Evolutionary conservation across 2,113 vertebrate genomes (phyloP).

Genomic region (Synodontis membranacea): DNA sequence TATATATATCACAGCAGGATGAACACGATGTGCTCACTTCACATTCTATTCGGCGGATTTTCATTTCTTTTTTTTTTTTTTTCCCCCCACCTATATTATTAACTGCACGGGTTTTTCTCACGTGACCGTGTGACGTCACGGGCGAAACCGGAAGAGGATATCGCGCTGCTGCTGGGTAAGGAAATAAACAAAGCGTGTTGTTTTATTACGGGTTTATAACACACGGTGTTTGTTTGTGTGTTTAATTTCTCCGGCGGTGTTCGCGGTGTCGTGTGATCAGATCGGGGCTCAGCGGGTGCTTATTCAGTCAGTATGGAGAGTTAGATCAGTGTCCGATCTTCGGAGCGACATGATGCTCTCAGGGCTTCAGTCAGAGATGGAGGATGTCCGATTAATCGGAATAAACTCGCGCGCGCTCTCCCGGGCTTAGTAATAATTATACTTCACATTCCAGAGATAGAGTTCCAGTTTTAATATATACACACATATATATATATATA

Average conservation of each 20-base stretch:
- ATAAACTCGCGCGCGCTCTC: too few relatives aligned
- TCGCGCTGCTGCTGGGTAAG: constrained; percentile 62
- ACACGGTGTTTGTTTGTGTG: too few relatives aligned
- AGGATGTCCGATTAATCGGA: too few relatives aligned
- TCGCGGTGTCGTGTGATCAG: not conserved
- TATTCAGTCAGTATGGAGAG: too few relatives aligned
- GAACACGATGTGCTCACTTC: not conserved
- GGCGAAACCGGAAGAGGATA: constrained; percentile 48
- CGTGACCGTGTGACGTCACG: constrained; percentile 51
- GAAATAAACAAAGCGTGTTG: constrained; percentile 64
- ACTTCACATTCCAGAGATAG: not conserved
- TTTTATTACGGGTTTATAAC: not conserved
- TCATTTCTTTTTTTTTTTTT: not conserved
- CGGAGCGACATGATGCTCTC: not conserved
- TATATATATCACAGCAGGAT: not conserved
- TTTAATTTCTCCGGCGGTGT: too few relatives aligned
- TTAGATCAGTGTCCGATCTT: not conserved
- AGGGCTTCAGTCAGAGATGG: too few relatives aligned
- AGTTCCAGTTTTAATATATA: not conserved
- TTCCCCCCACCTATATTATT: not conserved
- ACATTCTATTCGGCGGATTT: not conserved
- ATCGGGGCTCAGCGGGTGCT: not conserved
- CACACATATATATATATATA: too few relatives aligned
- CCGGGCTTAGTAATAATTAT: too few relatives aligned
- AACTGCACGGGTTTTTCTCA: not conserved